Conservation (phyloP, 2,113 vertebrate genomes). For the Ageneiosus marmoratus region DNA sequence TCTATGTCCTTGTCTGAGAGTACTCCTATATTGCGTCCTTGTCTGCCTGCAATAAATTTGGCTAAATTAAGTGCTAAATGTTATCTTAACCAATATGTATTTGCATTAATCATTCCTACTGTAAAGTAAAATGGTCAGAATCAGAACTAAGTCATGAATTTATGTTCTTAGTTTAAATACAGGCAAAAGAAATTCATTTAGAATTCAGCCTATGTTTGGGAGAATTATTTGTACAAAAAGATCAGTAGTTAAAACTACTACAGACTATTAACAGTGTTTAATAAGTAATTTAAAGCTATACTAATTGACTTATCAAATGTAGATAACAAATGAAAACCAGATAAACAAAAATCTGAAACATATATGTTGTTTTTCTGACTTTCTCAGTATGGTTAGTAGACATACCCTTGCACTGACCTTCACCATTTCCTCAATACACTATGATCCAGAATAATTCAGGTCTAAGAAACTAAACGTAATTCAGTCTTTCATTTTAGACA, state of each 20-base stretch:
- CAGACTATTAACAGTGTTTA: constrained; percentile 72
- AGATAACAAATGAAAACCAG: constrained; percentile 41
- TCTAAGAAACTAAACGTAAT: not conserved
- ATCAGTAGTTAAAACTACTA: constrained; percentile 75
- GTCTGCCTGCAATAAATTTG: constrained; percentile 88
- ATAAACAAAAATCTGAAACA: constrained; percentile 16
- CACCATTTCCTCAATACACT: constrained; percentile 58
- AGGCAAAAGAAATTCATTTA: constrained; percentile 86
- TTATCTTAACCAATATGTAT: constrained; percentile 99
- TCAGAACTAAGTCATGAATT: constrained; percentile 87
- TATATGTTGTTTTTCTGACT: constrained; percentile 46
- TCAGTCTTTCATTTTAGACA: not conserved
- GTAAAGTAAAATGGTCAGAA: constrained; percentile 91
- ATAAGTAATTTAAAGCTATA: constrained; percentile 63
- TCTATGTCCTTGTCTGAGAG: constrained; percentile 83
- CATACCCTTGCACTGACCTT: constrained; percentile 71
- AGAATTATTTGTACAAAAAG: not conserved
- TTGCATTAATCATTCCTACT: constrained; percentile 97
- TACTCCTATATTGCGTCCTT: constrained; percentile 85
- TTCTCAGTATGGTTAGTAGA: constrained; percentile 45
- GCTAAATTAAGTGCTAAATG: constrained; percentile 99
- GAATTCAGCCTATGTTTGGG: constrained; percentile 57
- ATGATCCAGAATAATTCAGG: constrained; percentile 22
- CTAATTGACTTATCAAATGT: constrained; percentile 63
- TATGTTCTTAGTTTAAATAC: constrained; percentile 96